These are phyloP conservation scores for Poecilia gillii DNA, from an alignment of 2,797 vertebrate species.

Conservation along the genomic window DNA sequence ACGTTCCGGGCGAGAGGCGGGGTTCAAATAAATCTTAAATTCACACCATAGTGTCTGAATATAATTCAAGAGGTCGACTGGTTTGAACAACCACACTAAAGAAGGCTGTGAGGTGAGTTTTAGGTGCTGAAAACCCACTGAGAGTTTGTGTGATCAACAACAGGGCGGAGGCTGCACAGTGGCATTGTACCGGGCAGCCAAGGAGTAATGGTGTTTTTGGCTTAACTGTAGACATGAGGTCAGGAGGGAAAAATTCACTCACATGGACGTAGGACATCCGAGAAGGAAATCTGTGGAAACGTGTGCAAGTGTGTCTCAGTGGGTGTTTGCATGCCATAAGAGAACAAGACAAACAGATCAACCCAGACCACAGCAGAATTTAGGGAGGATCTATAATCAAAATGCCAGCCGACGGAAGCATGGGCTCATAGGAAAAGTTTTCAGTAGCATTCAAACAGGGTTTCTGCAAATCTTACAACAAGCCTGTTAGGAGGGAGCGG, in stretches of 20 bases:
- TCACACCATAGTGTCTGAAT: not conserved
- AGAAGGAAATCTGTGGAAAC: slow-evolving; percentile 61
- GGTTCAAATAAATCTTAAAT: no score
- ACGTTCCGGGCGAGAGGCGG: no score
- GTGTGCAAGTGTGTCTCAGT: slow-evolving; percentile 21
- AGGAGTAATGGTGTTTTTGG: slow-evolving; percentile 72
- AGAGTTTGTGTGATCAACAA: slow-evolving; percentile 40
- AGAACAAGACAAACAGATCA: slow-evolving; percentile 17
- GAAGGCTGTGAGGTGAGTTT: slow-evolving; percentile 18
- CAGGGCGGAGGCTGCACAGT: slow-evolving; percentile 54
- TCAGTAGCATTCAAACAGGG: slow-evolving; percentile 55
- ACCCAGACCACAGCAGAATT: slow-evolving; percentile 46
- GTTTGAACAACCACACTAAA: slow-evolving; percentile 17
- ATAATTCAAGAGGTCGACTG: slow-evolving; percentile 8
- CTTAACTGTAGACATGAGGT: slow-evolving; percentile 78
- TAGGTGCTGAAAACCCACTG: slow-evolving; percentile 16
- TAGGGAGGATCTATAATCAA: slow-evolving; percentile 59
- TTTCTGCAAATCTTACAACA: slow-evolving; percentile 54
- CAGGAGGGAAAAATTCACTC: slow-evolving; percentile 79
- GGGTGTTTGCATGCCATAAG: slow-evolving; percentile 31
- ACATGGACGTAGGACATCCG: slow-evolving; percentile 69
- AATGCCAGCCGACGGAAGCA: slow-evolving; percentile 48
- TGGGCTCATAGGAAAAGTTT: slow-evolving; percentile 43
- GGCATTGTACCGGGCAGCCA: slow-evolving; percentile 68
- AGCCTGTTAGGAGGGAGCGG: slow-evolving; percentile 46